These are phyloP conservation scores for Cottoperca gobio DNA, from an alignment of 2,797 vertebrate species.

Conservation along the genomic window DNA sequence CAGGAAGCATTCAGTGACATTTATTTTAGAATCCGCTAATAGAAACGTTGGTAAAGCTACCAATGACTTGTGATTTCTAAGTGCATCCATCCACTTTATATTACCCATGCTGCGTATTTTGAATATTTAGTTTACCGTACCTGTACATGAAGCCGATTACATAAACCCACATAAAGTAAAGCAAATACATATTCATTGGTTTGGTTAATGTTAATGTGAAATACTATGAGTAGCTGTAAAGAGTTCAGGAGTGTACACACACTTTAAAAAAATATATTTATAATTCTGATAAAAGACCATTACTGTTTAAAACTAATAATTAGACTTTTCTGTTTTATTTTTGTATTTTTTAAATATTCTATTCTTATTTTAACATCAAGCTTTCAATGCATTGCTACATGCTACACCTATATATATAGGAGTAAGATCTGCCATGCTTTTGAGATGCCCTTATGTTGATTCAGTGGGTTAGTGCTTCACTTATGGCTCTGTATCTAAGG, in stretches of 20 bases:
- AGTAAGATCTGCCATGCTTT: no score
- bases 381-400: background rate
- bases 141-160: background rate
- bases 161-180: background rate
- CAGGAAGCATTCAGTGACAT: conserved; percentile 24
- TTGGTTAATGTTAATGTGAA: background rate
- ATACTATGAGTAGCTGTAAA: background rate
- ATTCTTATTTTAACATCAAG: background rate
- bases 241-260: no score
- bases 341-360: background rate
- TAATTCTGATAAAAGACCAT: background rate
- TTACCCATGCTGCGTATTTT: background rate
- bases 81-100: conserved; percentile 13
- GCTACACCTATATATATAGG: background rate
- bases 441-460: background rate
- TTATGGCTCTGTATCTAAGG: background rate
- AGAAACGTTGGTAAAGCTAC: conserved; percentile 22
- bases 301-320: no score
- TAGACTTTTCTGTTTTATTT: no score
- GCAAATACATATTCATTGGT: background rate
- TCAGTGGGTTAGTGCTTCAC: background rate
- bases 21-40: conserved; percentile 43
- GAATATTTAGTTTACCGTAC: conserved; percentile 16
- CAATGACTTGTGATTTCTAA: conserved; percentile 35
- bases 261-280: no score